Base-by-base conservation (phyloP, 2,888 invertebrate species). In the Synergus itoensis region DNA sequence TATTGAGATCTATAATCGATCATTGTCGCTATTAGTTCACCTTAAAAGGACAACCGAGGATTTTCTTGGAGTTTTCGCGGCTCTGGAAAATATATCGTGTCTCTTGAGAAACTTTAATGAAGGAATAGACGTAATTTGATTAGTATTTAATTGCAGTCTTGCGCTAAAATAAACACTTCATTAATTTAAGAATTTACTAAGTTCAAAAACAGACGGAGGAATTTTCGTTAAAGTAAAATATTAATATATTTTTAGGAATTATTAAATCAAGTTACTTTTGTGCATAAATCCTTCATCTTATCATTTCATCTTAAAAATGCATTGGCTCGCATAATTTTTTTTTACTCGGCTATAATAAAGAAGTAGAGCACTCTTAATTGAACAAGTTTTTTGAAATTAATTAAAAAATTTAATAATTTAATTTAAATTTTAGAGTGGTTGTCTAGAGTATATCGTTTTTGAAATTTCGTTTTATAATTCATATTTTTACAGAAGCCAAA, bases 1-100 rank as follows among this genome's bases (percentile, higher is more conserved):
- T 40, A 41, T 65, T 40, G 64, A 40, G 36, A 3, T 41, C 41
- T 41, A n/a, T 41, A 67, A 67, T 67, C 67, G 43, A 67, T 67
- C 67, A 43, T 43, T 43, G 67, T 67, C 67, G 45, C 67, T 43
- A 67, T 43, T 67, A 65, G n/a, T 18, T 43, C 43, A 67, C 67
- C 67, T 45, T 67, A 67, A 67, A 12, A 14, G 21, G 43, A 18
- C 14, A 67, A 45, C 45, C 12, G 18, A 43, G 67, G 43, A 43
- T 21, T 67, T 67, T 43, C 18, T 43, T 45, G 67, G 43, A 18
- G 18, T 67, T 67, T 67, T 21, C 43, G 5, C 18, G 18, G 21
- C 43, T 43, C 18, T 67, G 21, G 43, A 67, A 67, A 43, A 21
- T 67, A 12, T 45, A 21, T 14, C 18, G 14, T 43, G 14, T 43